Conservation (phyloP, 2,113 vertebrate genomes). For the Cyprinodon tularosa region DNA sequence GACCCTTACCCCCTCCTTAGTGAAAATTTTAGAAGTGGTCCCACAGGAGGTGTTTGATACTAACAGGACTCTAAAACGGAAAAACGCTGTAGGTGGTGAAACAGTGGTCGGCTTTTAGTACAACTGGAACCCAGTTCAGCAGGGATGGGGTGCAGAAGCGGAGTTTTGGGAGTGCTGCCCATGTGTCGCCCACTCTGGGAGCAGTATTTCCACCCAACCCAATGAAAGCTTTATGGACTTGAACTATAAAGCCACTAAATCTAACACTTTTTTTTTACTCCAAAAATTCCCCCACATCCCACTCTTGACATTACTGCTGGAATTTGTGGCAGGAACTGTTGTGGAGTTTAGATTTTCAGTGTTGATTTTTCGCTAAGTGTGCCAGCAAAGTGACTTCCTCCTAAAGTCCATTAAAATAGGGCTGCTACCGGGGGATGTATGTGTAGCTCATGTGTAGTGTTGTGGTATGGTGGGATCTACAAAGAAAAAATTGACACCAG, state of each 20-base stretch:
- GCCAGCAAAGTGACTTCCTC: constrained; percentile 83
- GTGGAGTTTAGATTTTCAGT: constrained; percentile 50
- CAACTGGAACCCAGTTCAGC: constrained; percentile 48
- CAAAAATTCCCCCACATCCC: constrained; percentile 66
- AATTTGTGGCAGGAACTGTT: constrained; percentile 37
- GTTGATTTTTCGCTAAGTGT: constrained; percentile 82
- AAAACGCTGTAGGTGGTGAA: constrained; percentile 48
- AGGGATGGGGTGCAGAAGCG: constrained; percentile 54
- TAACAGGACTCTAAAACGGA: constrained; percentile 59
- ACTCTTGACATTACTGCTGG: constrained; percentile 28
- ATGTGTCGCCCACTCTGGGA: constrained; percentile 87
- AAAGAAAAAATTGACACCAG: constrained; percentile 82
- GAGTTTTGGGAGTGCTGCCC: constrained; percentile 67
- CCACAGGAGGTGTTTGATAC: constrained; percentile 68
- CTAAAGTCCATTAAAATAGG: constrained; percentile 85
- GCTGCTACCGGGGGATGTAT: constrained; percentile 55
- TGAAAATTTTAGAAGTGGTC: constrained; percentile 77
- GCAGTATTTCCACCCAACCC: constrained; percentile 92
- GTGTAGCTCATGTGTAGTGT: constrained; percentile 56
- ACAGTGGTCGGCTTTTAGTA: constrained; percentile 41
- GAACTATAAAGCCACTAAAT: constrained; percentile 95
- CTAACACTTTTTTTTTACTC: constrained; percentile 88
- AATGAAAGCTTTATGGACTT: constrained; percentile 95
- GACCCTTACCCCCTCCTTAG: constrained; percentile 72
- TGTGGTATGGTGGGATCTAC: constrained; percentile 74